These are phyloP conservation scores for Aethes cnicana DNA, from an alignment of 2,888 invertebrate species.

Conservation along the genomic window DNA sequence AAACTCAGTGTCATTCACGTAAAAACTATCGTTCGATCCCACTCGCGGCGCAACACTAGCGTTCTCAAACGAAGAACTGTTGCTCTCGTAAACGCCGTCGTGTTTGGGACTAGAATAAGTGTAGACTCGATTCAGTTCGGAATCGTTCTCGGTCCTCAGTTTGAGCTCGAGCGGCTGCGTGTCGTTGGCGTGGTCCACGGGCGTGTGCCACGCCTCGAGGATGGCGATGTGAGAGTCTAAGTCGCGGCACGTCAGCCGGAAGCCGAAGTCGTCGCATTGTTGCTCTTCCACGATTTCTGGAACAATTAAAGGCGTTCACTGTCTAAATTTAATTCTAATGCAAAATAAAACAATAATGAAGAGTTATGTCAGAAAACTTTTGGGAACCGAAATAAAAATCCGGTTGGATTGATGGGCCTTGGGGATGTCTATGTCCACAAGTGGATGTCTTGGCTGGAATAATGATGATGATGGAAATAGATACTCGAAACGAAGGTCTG, in stretches of 20 bases:
- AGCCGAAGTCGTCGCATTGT: conserved; percentile 82
- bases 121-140: conserved; percentile 67
- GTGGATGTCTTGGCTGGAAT: too few relatives aligned
- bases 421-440: too few relatives aligned
- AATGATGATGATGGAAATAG: too few relatives aligned
- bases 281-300: conserved; percentile 85
- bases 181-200: conserved; percentile 34
- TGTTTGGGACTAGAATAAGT: conserved; percentile 76
- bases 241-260: conserved; percentile 84
- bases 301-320: conserved; percentile 48
- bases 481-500: too few relatives aligned
- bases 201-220: conserved; percentile 83
- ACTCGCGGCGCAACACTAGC: conserved; percentile 42
- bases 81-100: conserved; percentile 68
- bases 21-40: conserved; percentile 39
- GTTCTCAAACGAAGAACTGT: conserved; percentile 56
- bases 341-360: too few relatives aligned
- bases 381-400: too few relatives aligned
- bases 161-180: conserved; percentile 51
- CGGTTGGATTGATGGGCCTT: too few relatives aligned
- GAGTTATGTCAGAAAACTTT: too few relatives aligned
- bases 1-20: conserved; percentile 31
- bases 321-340: too few relatives aligned
- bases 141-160: conserved; percentile 67
- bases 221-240: conserved; percentile 84